Conservation (phyloP, 30 jellyfish, hydroid and myxozoan genomes). For the Chironex yamaguchii region DNA sequence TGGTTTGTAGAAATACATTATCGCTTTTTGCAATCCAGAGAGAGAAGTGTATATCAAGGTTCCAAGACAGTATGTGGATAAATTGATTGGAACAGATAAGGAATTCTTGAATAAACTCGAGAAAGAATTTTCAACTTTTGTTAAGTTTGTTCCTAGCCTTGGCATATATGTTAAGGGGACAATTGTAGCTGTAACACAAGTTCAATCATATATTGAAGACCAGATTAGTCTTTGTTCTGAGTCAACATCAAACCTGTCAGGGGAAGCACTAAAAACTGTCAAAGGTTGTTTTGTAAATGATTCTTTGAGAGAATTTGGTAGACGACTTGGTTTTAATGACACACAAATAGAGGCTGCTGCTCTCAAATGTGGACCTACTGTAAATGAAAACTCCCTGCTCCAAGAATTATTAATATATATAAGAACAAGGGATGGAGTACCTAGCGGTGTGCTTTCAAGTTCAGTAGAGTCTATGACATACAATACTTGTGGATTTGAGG, state of each 20-base stretch:
- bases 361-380: conserved; percentile 16
- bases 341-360: conserved; percentile 59
- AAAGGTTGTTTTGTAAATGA: not conserved
- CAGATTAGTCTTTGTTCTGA: too few species aligned
- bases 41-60: not conserved
- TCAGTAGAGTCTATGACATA: not conserved
- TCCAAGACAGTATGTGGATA: not conserved
- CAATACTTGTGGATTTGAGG: conserved; percentile 18
- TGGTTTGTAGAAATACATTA: not conserved
- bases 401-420: conserved; percentile 35
- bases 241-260: not conserved
- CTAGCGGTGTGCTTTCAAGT: not conserved
- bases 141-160: not conserved
- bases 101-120: not conserved
- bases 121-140: not conserved
- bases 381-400: conserved; percentile 68
- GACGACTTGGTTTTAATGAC: conserved; percentile 76
- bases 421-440: not conserved
- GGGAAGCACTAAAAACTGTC: not conserved
- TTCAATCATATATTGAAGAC: not conserved
- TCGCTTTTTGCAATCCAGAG: not conserved
- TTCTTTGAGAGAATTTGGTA: conserved; percentile 63
- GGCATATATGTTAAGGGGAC: not conserved
- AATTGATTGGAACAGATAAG: not conserved
- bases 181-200: not conserved